phyloP scores from a whole-genome alignment of 2,888 invertebrate species.

The Lysandra bellargus region DNA sequence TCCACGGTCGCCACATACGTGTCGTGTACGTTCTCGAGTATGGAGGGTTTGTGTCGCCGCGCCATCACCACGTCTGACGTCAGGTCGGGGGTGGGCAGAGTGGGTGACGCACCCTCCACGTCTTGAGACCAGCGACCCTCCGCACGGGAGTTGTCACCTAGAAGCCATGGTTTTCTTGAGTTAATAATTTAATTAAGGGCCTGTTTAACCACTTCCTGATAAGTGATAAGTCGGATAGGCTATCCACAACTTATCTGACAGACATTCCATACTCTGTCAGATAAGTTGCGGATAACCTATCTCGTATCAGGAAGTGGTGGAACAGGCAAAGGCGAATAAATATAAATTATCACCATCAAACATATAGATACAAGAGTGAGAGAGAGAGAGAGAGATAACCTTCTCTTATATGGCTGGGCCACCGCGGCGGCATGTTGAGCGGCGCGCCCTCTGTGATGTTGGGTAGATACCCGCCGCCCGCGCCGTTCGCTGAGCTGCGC shows the following conservation, averaged over 20 bases:
- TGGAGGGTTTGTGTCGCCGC: conserved; percentile 79
- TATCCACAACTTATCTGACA: too few species aligned
- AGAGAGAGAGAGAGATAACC: conserved; percentile 43
- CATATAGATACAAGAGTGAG: not conserved
- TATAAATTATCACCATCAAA: too few species aligned
- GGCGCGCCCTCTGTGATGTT: conserved; percentile 76
- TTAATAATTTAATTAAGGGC: too few species aligned
- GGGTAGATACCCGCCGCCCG: conserved; percentile 64
- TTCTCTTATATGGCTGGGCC: conserved; percentile 68
- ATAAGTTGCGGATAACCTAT: too few species aligned
- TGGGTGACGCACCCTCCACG: conserved; percentile 67
- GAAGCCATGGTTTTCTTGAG: not conserved
- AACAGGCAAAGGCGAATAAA: too few species aligned
- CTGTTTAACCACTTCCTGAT: too few species aligned
- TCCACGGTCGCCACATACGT: conserved; percentile 76
- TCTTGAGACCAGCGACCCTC: conserved; percentile 88
- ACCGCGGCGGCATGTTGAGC: conserved; percentile 62
- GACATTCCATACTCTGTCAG: too few species aligned
- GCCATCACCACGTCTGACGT: conserved; percentile 81
- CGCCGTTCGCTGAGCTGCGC: conserved; percentile 57
- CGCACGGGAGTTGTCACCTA: conserved; percentile 41
- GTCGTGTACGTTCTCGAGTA: conserved; percentile 81
- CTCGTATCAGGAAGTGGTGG: too few species aligned
- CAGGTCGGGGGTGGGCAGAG: conserved; percentile 88
- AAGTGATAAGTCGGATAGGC: too few species aligned